phyloP scores from a whole-genome alignment of 2,113 vertebrate genomes.

The Hydrochoerus hydrochaeris region DNA sequence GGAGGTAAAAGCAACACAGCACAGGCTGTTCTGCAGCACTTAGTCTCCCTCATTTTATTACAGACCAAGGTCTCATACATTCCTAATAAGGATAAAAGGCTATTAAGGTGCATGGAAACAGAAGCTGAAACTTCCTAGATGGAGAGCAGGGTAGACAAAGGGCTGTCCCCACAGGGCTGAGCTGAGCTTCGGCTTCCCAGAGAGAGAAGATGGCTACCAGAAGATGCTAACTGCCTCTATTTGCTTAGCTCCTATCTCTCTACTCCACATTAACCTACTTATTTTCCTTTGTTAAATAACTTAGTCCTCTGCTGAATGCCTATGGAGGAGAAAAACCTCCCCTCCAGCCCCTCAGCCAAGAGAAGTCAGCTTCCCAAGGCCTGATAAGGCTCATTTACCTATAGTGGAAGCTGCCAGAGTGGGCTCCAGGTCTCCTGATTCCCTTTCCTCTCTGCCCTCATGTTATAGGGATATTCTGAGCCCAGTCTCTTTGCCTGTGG shows the following conservation, averaged over 20 bases:
- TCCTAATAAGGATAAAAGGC: conserved; percentile 34
- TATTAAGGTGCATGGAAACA: not conserved
- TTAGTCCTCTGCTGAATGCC: not conserved
- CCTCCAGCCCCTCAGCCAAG: not conserved
- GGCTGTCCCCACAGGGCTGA: not conserved
- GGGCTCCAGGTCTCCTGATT: not conserved
- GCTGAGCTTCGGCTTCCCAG: not conserved
- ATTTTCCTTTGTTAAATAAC: conserved; percentile 26
- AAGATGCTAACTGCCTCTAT: not conserved
- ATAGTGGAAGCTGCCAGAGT: not conserved
- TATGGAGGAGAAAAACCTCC: not conserved
- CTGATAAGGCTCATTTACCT: not conserved
- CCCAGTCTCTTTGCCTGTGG: not conserved
- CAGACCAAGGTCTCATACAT: conserved; percentile 22
- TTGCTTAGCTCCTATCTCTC: not conserved
- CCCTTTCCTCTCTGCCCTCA: not conserved
- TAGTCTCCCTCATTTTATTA: conserved; percentile 56
- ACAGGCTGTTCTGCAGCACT: not conserved
- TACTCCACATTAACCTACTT: conserved; percentile 31
- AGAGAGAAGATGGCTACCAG: not conserved
- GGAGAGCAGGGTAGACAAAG: too few relatives aligned
- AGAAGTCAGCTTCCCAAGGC: not conserved
- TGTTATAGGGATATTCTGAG: not conserved
- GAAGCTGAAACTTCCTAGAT: not conserved
- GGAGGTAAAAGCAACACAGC: not conserved